These are phyloP conservation scores for Cladorhizidae sp. DNA, from an alignment of 37 sponge, comb jelly and placozoan species.

Conservation along the genomic window DNA sequence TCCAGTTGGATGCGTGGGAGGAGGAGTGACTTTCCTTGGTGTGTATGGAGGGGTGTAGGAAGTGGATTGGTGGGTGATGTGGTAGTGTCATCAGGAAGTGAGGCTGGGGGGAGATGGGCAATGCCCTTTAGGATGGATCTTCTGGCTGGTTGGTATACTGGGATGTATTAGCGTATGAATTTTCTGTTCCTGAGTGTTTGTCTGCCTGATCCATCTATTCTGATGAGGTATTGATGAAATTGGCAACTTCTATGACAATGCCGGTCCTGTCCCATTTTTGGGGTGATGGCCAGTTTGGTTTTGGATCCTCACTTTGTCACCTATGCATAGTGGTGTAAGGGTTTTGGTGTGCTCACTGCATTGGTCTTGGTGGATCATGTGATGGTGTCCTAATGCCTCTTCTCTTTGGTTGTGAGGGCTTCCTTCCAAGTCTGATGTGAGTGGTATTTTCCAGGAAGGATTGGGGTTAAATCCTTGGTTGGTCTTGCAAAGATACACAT, in stretches of 20 bases:
- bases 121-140: slow-evolving; percentile 34
- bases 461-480: slow-evolving; percentile 35
- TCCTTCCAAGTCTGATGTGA: slow-evolving; percentile 23
- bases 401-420: not conserved
- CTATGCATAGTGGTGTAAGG: slow-evolving; percentile 25
- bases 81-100: slow-evolving; percentile 12
- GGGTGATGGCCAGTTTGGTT: slow-evolving; percentile 43
- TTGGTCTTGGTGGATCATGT: slow-evolving; percentile 39
- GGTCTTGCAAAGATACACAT: slow-evolving; percentile 50
- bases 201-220: slow-evolving; percentile 33
- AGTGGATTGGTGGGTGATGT: slow-evolving; percentile 10
- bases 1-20: not conserved
- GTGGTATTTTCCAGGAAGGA: slow-evolving; percentile 37
- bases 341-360: slow-evolving; percentile 43
- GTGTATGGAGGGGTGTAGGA: not conserved
- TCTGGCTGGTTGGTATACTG: slow-evolving; percentile 18
- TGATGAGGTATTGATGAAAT: slow-evolving; percentile 43
- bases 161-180: slow-evolving; percentile 33
- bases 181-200: slow-evolving; percentile 42
- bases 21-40: not conserved
- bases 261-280: slow-evolving; percentile 49
- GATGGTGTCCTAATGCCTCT: slow-evolving; percentile 31
- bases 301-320: slow-evolving; percentile 45
- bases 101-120: slow-evolving; percentile 12
- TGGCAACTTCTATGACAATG: slow-evolving; percentile 33